Evolutionary conservation across 1,140 invertebrate species (phyloP).

Genomic region (Brachionus asplanchnoidis): DNA sequence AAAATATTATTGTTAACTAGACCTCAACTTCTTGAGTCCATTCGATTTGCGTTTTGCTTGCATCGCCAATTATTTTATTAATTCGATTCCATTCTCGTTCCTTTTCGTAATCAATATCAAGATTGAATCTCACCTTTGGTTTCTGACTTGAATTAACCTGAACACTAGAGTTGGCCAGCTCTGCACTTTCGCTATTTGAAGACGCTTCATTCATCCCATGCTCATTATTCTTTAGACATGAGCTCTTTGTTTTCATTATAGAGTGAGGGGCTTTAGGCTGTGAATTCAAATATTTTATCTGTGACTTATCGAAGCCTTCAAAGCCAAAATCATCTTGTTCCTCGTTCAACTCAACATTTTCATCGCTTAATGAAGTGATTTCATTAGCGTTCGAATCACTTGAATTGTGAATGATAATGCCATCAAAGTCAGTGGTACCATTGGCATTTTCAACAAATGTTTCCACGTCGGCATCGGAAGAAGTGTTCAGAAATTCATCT

Average conservation of each 20-base stretch:
- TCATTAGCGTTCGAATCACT: constrained; percentile 14
- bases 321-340: constrained; percentile 19
- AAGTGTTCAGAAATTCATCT: constrained; percentile 6
- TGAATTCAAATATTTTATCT: constrained; percentile 12
- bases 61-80: constrained; percentile 33
- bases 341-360: not conserved
- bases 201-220: not conserved
- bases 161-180: not conserved
- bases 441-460: not conserved
- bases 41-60: constrained; percentile 24
- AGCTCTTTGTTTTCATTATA: constrained; percentile 2
- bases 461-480: not conserved
- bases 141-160: not conserved
- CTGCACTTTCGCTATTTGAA: not conserved
- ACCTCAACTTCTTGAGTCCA: constrained; percentile 41
- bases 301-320: not conserved
- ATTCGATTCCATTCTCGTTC: constrained; percentile 41
- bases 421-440: not conserved
- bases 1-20: not conserved
- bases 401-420: constrained; percentile 22
- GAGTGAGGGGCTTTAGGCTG: not conserved
- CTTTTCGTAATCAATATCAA: constrained; percentile 31
- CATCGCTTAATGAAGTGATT: not conserved
- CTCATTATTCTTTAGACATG: not conserved
- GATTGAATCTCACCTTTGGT: constrained; percentile 39